Evolutionary conservation across 2,888 invertebrate species (phyloP), one percentile per base, ranked within the genome.

Genomic region (Cerastoderma edule): DNA sequence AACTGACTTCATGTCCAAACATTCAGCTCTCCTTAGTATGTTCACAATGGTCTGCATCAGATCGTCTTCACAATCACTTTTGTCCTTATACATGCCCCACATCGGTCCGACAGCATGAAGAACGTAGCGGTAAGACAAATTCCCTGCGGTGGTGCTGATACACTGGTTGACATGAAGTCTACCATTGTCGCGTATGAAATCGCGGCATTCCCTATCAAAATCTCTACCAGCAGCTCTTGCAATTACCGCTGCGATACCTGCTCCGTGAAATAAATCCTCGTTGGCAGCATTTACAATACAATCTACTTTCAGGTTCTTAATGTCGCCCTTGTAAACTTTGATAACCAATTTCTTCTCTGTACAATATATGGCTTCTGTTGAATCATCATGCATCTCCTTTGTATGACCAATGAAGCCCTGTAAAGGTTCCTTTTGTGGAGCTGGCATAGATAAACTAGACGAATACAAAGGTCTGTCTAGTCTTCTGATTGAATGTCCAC

Each of bases 231-330:
- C 75, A n/a, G 75, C 71, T 63, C 64, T 66, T 5, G 75, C 39
- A 28, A 75, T 75, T 2, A 64, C 75, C 22, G n/a, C 44, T 4
- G 75, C 67, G 8, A 75, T 67, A 35, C 71, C 75, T 24, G 54
- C 75, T 19, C 57, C 75, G 67, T 75, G 75, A 2, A 19, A 16
- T 22, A 75, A 48, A 19, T 8, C 19, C 10, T 71, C 64, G 56
- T 75, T 71, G n/a, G 75, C 71, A 33, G 71, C 71, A 71, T 67
- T 75, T 0, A 75, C 75, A 24, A 75, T 75, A 28, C 71, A 75
- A 10, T 75, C 75, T 6, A 75, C 75, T 22, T 67, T 54, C 0
- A 75, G n/a, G 3, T 56, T 63, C 8, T 57, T 16, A 39, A 78
- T 78, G 54, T 50, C 44, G 35, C 67, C 73, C 22, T 32, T 48